phyloP scores from a whole-genome alignment of 2,888 invertebrate species.

The Gymnosoma rotundatum region DNA sequence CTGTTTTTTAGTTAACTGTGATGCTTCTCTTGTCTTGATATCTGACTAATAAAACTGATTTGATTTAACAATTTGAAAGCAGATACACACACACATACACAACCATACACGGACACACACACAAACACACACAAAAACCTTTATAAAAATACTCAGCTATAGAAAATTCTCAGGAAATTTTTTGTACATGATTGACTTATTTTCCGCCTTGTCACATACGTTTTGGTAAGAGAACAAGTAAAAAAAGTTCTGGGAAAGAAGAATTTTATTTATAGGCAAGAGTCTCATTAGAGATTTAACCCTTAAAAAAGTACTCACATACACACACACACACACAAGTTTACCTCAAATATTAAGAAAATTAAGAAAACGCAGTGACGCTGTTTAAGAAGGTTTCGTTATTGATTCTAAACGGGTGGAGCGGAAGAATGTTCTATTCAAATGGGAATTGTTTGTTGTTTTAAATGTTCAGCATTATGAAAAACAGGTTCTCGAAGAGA shows the following conservation, averaged over 20 bases:
- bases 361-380: neutral
- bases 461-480: neutral
- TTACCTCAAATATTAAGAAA: neutral
- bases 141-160: neutral
- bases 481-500: slow-evolving; percentile 10
- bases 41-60: slow-evolving; percentile 61
- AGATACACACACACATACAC: neutral
- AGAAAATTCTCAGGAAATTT: slow-evolving; percentile 46
- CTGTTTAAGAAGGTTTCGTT: slow-evolving; percentile 3
- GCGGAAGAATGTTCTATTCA: slow-evolving; percentile 2
- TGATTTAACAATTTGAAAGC: slow-evolving; percentile 46
- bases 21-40: slow-evolving; percentile 45
- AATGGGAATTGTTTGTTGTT: slow-evolving; percentile 10
- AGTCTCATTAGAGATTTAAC: slow-evolving; percentile 48
- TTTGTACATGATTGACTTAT: slow-evolving; percentile 65
- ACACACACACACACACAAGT: neutral
- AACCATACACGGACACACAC: neutral
- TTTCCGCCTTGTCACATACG: slow-evolving; percentile 61
- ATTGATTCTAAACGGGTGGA: neutral
- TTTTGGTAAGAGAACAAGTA: slow-evolving; percentile 23
- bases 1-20: slow-evolving; percentile 27
- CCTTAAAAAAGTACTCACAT: neutral
- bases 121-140: too few relatives aligned
- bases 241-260: slow-evolving; percentile 22
- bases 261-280: slow-evolving; percentile 31